These are phyloP conservation scores for Apteryx owenii DNA, from an alignment of 2,113 vertebrate species.

Conservation along the genomic window DNA sequence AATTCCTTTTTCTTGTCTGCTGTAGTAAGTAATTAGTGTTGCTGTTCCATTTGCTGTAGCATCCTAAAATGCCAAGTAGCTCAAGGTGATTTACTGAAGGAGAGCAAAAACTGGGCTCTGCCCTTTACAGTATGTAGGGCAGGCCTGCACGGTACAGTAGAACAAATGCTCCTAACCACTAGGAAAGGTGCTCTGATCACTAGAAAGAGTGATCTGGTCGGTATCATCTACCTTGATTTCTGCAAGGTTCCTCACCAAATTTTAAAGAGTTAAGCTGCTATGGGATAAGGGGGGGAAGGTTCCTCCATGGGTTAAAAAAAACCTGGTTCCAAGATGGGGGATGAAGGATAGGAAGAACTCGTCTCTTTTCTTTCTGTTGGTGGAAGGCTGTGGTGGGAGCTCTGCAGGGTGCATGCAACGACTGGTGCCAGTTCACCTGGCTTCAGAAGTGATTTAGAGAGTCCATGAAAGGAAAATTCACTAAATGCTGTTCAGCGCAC, in stretches of 20 bases:
- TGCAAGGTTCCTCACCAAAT: not conserved
- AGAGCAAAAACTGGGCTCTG: not conserved
- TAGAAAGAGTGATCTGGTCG: too few species aligned
- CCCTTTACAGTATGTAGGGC: not conserved
- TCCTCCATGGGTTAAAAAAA: too few species aligned
- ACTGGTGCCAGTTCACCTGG: not conserved
- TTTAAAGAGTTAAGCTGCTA: not conserved
- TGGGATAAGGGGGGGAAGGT: not conserved
- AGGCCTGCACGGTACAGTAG: not conserved
- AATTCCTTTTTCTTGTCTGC: not conserved
- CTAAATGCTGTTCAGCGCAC: not conserved
- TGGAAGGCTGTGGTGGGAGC: not conserved
- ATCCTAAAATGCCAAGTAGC: not conserved
- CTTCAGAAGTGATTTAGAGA: fast-evolving
- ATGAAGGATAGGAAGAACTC: not conserved
- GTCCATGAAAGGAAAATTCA: not conserved
- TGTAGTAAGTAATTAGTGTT: not conserved
- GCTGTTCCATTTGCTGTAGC: not conserved
- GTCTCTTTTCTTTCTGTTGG: not conserved
- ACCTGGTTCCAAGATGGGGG: not conserved
- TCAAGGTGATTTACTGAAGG: not conserved
- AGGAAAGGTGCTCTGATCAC: not conserved
- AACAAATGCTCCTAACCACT: fast-evolving
- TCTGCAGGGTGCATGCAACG: not conserved
- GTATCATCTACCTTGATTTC: not conserved